phyloP scores from a whole-genome alignment of 2,113 vertebrate genomes.

The Melanerpes formicivorus region DNA sequence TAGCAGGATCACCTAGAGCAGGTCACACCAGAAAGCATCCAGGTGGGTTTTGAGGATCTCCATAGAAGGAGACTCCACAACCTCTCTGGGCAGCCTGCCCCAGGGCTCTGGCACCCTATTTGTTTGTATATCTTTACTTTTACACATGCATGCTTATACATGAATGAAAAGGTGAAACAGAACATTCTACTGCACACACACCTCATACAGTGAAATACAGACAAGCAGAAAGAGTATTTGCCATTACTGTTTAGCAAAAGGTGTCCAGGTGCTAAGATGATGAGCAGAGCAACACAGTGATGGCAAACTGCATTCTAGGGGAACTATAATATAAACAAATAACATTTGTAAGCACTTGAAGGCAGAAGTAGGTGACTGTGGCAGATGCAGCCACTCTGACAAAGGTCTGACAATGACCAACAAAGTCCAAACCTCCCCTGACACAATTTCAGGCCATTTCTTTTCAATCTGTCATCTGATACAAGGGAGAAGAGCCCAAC shows the following conservation, averaged over 20 bases:
- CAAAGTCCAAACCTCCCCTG: too few species aligned
- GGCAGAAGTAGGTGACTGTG: neutral
- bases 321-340: neutral
- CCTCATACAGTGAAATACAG: neutral
- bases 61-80: too few species aligned
- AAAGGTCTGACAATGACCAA: too few species aligned
- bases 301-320: neutral
- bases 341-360: neutral
- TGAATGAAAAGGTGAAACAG: neutral
- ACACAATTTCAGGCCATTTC: too few species aligned
- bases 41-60: too few species aligned
- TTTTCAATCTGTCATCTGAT: too few species aligned
- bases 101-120: too few species aligned
- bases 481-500: too few species aligned
- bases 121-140: neutral
- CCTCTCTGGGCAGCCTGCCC: too few species aligned
- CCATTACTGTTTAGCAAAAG: neutral
- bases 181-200: neutral
- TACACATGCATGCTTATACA: fast-evolving
- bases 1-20: too few species aligned
- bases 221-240: neutral
- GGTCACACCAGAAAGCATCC: too few species aligned
- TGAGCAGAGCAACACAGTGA: neutral
- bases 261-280: neutral
- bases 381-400: too few species aligned